These are phyloP conservation scores for Momotus momota DNA, from an alignment of 2,797 vertebrate genomes.

Conservation along the genomic window DNA sequence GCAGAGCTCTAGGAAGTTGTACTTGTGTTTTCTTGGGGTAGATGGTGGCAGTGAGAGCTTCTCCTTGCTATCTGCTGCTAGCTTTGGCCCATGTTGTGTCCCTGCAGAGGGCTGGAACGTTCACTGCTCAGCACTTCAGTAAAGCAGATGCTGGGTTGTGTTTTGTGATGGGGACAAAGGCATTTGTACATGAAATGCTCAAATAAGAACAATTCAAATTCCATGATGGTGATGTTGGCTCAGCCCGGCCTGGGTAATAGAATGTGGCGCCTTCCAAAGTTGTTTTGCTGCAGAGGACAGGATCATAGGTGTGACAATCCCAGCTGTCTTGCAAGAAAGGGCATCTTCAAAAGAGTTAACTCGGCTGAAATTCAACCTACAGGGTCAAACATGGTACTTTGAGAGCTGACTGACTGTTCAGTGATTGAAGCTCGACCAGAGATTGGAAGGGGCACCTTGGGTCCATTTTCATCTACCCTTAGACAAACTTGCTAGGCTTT, in stretches of 20 bases:
- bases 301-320: neutral
- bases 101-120: neutral
- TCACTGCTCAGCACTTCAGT: neutral
- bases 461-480: neutral
- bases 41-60: neutral
- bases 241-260: neutral
- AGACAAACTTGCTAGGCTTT: neutral
- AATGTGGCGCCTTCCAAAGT: neutral
- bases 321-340: neutral
- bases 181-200: neutral
- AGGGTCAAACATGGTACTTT: neutral
- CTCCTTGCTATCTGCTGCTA: neutral
- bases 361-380: neutral
- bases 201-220: neutral
- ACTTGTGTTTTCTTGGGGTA: neutral
- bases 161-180: neutral
- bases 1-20: neutral
- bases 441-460: neutral
- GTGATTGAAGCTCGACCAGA: neutral
- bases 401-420: neutral
- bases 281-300: neutral
- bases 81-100: neutral
- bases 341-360: neutral
- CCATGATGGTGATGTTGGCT: neutral
- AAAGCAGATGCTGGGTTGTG: neutral